These are phyloP conservation scores for Calliphora vicina DNA, from an alignment of 1,140 invertebrate species.

Conservation along the genomic window DNA sequence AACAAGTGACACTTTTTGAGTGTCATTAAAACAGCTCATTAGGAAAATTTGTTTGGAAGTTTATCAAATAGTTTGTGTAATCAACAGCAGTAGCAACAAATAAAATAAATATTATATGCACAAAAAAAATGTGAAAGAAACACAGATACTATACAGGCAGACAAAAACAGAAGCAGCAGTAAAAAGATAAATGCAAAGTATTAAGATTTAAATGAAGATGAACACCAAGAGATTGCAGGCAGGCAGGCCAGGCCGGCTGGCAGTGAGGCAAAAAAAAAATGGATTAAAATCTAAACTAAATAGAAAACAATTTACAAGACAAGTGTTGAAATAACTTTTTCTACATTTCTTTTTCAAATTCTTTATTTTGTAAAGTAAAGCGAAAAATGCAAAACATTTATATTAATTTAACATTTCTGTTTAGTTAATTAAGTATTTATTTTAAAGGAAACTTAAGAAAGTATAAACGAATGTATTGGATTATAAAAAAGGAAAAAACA, in stretches of 20 bases:
- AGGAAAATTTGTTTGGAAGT: conserved; percentile 34
- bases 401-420: too few species aligned
- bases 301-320: too few species aligned
- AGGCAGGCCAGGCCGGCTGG: background rate
- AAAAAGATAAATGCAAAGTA: background rate
- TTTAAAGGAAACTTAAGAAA: too few species aligned
- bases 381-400: too few species aligned
- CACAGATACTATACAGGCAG: background rate
- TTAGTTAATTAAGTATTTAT: too few species aligned
- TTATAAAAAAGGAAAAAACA: too few species aligned
- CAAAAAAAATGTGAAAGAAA: background rate
- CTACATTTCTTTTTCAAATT: too few species aligned
- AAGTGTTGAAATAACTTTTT: too few species aligned
- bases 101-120: background rate
- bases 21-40: conserved; percentile 35
- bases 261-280: background rate
- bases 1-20: conserved; percentile 31
- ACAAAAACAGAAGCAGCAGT: background rate
- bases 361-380: too few species aligned
- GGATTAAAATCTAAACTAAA: too few species aligned
- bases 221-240: background rate
- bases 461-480: too few species aligned
- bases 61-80: conserved; percentile 24
- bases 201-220: conserved; percentile 4
- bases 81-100: background rate